Base-by-base conservation (phyloP, 2,888 invertebrate genomes). In the Pinctada fucata region DNA sequence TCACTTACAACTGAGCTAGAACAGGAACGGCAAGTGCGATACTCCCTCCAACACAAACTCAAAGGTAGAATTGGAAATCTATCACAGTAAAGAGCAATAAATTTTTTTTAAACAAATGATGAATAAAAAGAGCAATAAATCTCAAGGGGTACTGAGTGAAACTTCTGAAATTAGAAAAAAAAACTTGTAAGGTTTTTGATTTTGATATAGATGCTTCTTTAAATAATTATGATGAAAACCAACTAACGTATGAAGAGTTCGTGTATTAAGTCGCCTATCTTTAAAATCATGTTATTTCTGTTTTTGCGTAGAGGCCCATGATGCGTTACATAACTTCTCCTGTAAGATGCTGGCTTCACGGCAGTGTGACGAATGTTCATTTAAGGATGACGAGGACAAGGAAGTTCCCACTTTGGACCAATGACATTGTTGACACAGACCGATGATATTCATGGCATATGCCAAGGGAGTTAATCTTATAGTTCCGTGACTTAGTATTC, bases 271-370 rank as follows among this genome's bases (percentile, higher is more conserved):
- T 31, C 31, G 1, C 31, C 31, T 31, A 31, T 31, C 31, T 31
- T 31, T 31, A 31, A 31, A 31, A 31, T 31, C 31, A 31, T 31
- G 31, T 31, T 31, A 31, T 31, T 31, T 31, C 31, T 31, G 31
- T 31, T 31, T 31, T 31, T 31, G 31, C 31, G 31, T 88, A 91
- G 92, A 92, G 81, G 91, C 92, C 50, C 91, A 92, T 80, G 90
- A 91, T 78, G 91, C 91, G 8, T 86, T 92, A n/a, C 90, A 91
- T 81, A 90, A 88, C 73, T 91, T 91, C 80, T 91, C 91, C 49
- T 90, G 91, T 80, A 91, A 90, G 81, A 88, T 91, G 88, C 80
- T 91, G 74, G 86, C 89, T 48, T 82, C 88, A n/a, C 76, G 90
- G 79, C 90, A 88, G 72, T 90, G 89, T 80, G 83, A 88, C 16